phyloP scores from a whole-genome alignment of 2,113 vertebrate genomes.

The Neodon shergylaensis region DNA sequence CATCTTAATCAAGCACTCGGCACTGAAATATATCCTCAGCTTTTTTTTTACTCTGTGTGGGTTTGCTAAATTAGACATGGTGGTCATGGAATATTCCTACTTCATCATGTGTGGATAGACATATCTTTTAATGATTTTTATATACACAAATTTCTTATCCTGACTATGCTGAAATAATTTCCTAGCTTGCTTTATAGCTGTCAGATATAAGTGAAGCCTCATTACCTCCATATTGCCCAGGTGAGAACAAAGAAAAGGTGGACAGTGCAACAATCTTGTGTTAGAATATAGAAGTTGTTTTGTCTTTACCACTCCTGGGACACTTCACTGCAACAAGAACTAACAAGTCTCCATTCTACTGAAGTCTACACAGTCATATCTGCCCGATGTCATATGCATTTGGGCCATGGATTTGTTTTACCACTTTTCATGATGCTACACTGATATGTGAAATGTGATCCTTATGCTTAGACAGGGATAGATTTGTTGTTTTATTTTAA shows the following conservation, averaged over 20 bases:
- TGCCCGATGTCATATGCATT: no score
- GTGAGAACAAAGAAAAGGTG: not conserved
- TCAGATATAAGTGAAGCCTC: fast-evolving
- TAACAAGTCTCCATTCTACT: no score
- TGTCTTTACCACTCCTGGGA: no score
- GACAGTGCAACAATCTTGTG: not conserved
- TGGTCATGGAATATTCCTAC: not conserved
- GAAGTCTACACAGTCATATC: no score
- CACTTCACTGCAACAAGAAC: no score
- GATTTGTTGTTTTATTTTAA: no score
- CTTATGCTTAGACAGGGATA: no score
- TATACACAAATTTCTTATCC: not conserved
- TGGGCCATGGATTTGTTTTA: no score
- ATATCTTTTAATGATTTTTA: not conserved
- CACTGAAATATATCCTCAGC: not conserved
- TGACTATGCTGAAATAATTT: not conserved
- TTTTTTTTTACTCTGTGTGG: not conserved
- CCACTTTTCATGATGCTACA: no score
- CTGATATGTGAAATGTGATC: no score
- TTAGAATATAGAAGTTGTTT: no score
- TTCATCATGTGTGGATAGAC: not conserved
- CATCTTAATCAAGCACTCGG: not conserved
- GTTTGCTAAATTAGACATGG: not conserved
- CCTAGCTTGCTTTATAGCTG: not conserved
- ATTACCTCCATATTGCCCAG: not conserved